Evolutionary conservation across 2,113 vertebrate species (phyloP), one percentile per base, ranked within the genome.

Genomic region (Eonycteris spelaea): DNA sequence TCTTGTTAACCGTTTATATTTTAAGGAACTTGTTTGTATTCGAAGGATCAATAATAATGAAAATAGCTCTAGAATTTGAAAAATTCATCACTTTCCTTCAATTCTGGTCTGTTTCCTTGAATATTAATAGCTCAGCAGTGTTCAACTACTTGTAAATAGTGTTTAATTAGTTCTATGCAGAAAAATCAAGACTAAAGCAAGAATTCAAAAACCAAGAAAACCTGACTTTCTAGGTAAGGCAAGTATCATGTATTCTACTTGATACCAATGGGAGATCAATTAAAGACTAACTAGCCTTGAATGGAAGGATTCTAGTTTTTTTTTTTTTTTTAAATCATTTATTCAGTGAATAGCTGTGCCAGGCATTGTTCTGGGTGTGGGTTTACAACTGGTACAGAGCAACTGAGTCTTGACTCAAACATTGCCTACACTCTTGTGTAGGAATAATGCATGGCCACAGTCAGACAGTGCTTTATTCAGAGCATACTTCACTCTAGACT

Each of bases 161-260:
- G 3, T 92, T 94, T 94, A 89, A 83, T 95, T 96, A 61, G 38
- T 95, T 77, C 43, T n/a, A 8, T 77, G 19, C 9, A 71, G 26
- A 84, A 95, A 96, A 86, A 96, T 91, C 43, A 63, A 84, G 35
- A 93, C 33, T 84, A 74, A 90, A 95, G 48, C 14, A 80, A 92
- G 51, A 74, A 74, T 28, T 59, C 40, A 63, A 70, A 91, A 87
- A 71, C 9, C 13, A 35, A 67, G 67, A 94, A 90, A 91, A 86
- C 19, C 4, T 59, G 88, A 82, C 33, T 59, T 68, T 2, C 5
- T 65, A 61, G 18, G 9, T 91, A 45, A 88, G n/a, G 19, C 18
- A 91, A 80, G 12, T 0, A 3, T 14, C 8, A 5, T n/a, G 19
- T 59, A 9, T 35, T 85, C 24, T 51, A 71, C 35, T 68, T 77